Conservation (phyloP, 2,888 invertebrate genomes). For the Tuberolachnus salignus region DNA sequence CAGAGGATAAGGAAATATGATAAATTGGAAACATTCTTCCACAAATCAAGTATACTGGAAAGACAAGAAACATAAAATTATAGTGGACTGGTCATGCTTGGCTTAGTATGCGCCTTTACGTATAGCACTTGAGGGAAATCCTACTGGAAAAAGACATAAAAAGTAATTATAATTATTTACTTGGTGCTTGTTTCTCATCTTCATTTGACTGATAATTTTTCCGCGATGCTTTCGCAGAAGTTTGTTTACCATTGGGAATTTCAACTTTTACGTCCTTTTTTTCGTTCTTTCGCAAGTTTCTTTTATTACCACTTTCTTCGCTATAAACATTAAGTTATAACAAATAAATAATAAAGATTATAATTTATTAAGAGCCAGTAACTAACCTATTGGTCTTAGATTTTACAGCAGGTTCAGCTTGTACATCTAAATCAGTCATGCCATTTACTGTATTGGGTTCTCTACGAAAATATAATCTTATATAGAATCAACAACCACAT, state of each 20-base stretch:
- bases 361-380: not conserved
- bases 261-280: not conserved
- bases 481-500: too few relatives aligned
- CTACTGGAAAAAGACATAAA: too few relatives aligned
- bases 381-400: constrained; percentile 17
- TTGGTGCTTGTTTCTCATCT: constrained; percentile 4
- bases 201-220: constrained; percentile 16
- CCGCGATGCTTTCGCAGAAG: not conserved
- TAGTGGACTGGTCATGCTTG: too few relatives aligned
- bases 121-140: too few relatives aligned
- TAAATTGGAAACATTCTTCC: too few relatives aligned
- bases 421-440: constrained; percentile 14
- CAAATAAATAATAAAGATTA: not conserved
- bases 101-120: too few relatives aligned
- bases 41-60: too few relatives aligned
- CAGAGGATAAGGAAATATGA: too few relatives aligned
- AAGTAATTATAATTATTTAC: constrained; percentile 7
- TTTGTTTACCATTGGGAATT: constrained; percentile 5
- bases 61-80: too few relatives aligned
- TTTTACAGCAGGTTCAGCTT: not conserved
- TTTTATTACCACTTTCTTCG: constrained; percentile 5
- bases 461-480: not conserved
- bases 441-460: constrained; percentile 17
- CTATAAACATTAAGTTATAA: not conserved
- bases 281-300: not conserved